phyloP scores from a whole-genome alignment of 2,888 invertebrate genomes.

The Lamproptera curius region DNA sequence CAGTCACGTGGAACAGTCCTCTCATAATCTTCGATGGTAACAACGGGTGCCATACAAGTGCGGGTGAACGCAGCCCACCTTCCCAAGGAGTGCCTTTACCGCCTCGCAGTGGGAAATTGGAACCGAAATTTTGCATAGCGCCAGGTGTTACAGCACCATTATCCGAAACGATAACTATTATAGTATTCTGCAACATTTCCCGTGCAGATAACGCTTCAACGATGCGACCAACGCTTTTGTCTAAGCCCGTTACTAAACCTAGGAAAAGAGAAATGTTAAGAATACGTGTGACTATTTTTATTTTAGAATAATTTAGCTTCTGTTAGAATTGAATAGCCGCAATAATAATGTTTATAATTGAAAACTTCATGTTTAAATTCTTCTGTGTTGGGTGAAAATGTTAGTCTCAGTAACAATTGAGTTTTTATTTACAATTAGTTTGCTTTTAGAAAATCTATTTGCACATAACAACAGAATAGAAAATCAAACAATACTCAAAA shows the following conservation, averaged over 20 bases:
- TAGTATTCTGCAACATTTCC: constrained; percentile 84
- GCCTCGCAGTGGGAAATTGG: constrained; percentile 85
- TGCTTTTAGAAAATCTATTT: too few species aligned
- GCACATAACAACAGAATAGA: too few species aligned
- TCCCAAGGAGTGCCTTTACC: constrained; percentile 89
- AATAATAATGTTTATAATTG: too few species aligned
- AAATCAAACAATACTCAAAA: too few species aligned
- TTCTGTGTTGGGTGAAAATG: too few species aligned
- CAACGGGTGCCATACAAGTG: constrained; percentile 78
- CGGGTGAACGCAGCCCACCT: constrained; percentile 85
- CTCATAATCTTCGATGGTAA: constrained; percentile 73
- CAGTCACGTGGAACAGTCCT: constrained; percentile 83
- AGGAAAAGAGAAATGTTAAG: constrained; percentile 10
- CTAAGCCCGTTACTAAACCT: constrained; percentile 83
- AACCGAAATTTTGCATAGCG: constrained; percentile 80
- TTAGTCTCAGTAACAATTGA: too few species aligned
- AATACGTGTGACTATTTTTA: too few species aligned
- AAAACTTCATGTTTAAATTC: too few species aligned
- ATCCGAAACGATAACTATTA: constrained; percentile 90
- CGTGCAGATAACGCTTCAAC: constrained; percentile 80
- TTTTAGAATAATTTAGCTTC: too few species aligned
- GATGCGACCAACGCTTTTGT: constrained; percentile 86
- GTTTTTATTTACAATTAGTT: too few species aligned
- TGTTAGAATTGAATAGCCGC: too few species aligned
- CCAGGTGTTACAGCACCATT: constrained; percentile 88